Conservation (phyloP, 2,888 invertebrate species). For the Pollenia labialis region DNA sequence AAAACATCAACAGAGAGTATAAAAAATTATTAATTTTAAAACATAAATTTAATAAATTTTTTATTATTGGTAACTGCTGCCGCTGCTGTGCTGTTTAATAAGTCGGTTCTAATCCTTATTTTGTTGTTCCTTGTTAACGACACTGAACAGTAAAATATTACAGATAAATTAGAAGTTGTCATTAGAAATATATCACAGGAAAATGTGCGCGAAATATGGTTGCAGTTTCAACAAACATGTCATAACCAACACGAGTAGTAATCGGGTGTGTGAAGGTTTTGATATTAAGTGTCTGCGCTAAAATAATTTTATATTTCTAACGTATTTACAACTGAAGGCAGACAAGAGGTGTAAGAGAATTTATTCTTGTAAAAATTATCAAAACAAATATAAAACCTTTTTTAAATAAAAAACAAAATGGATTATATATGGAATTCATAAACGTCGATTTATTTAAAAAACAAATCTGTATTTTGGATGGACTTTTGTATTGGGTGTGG, state of each 20-base stretch:
- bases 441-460: too few relatives aligned
- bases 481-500: too few relatives aligned
- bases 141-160: constrained; percentile 1
- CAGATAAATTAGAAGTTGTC: constrained; percentile 38
- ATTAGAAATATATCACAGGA: background rate
- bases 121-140: background rate
- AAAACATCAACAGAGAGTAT: constrained; percentile 38
- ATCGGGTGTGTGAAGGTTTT: constrained; percentile 22
- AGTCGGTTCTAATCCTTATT: constrained; percentile 39
- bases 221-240: constrained; percentile 24
- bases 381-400: too few relatives aligned
- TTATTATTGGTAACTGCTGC: constrained; percentile 30
- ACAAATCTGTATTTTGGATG: too few relatives aligned
- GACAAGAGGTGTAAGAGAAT: constrained; percentile 1
- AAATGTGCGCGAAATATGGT: constrained; percentile 18
- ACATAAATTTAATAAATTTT: constrained; percentile 57
- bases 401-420: too few relatives aligned
- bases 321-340: too few relatives aligned
- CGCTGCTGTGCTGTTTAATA: constrained; percentile 11
- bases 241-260: constrained; percentile 32
- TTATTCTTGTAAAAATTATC: background rate
- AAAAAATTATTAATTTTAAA: constrained; percentile 25
- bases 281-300: background rate
- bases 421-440: too few relatives aligned
- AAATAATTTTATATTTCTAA: background rate